Evolutionary conservation across 2,113 vertebrate species (phyloP).

Genomic region (Sphyrna mokarran): DNA sequence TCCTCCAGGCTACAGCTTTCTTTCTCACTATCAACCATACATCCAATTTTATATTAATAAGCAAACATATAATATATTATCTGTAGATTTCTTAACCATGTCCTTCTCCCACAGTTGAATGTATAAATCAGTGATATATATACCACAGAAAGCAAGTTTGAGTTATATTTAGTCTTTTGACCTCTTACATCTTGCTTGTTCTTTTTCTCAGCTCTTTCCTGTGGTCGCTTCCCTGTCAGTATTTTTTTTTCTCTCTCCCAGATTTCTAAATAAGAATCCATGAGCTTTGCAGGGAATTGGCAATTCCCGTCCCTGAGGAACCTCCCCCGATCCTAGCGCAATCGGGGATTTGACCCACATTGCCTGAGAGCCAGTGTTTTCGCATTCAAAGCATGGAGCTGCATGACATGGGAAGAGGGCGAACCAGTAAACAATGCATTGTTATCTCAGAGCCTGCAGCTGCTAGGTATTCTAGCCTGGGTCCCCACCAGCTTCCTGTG

Average conservation of each 20-base stretch:
- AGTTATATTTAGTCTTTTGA: no score
- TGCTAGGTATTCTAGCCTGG: neutral
- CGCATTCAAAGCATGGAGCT: neutral
- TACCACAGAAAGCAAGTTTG: neutral
- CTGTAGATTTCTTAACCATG: neutral
- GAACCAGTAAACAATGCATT: constrained; percentile 6
- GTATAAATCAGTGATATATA: neutral
- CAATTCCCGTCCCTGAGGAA: neutral
- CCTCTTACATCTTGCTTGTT: neutral
- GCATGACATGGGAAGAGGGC: neutral
- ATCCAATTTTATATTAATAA: neutral
- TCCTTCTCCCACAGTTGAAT: neutral
- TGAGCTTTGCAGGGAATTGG: neutral
- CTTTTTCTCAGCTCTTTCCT: neutral
- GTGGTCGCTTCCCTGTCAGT: neutral
- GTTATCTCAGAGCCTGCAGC: constrained; percentile 30
- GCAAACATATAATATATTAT: neutral
- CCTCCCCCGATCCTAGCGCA: neutral
- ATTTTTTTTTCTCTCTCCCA: neutral
- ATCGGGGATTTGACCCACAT: neutral
- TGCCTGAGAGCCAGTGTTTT: neutral
- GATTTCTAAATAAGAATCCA: neutral
- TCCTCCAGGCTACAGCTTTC: no score
- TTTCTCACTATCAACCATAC: neutral
- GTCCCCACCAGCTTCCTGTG: neutral